Base-by-base conservation (phyloP, 2,113 vertebrate genomes). In the Bufo bufo region DNA sequence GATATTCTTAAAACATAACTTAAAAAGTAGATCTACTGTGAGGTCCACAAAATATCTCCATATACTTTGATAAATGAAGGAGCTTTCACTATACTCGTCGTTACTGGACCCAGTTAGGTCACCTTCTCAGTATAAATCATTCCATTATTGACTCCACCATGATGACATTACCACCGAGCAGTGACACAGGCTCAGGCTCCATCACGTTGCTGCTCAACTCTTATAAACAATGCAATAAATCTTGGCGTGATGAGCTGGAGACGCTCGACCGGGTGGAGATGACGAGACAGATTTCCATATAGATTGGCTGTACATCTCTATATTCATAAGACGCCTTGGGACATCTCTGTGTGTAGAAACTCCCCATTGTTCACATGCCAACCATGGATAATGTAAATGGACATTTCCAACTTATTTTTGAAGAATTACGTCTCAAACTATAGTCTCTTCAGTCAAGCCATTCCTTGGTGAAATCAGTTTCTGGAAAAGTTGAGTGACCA, bases 231-330 rank as follows among this genome's bases (percentile, higher is more conserved):
- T 61, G 45, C 43, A 45, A 81, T 33, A 45, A 61, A 61, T 61
- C 23, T 43, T 17, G 56, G 33, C 61, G 23, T 52, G 78, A 80
- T 80, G 56, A 80, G 56, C 23, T 19, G 56, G 56, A 61, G 78
- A 43, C 23, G 14, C n/a, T 17, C 6, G n/a, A 43, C 54, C 43
- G 6, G 56, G 33, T 79, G 33, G 13, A 43, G 33, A 45, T 45
- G 56, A 19, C 56, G 7, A 45, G 33, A 56, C 13, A 43, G 33
- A 81, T 81, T 81, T 61, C 79, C 79, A 81, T 81, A 81, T 81
- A 81, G 58, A 81, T 81, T 33, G 56, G 6, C 47, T 81, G 33
- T 45, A 43, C 56, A 81, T 45, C 56, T 43, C 50, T 56, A 80
- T 59, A 59, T 45, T 81, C 33, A 81, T 81, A 61, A 61, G 50